Evolutionary conservation across 2,797 vertebrate genomes (phyloP), one percentile per base, ranked within the genome.

Genomic region (Bryconaethiops microstoma): DNA sequence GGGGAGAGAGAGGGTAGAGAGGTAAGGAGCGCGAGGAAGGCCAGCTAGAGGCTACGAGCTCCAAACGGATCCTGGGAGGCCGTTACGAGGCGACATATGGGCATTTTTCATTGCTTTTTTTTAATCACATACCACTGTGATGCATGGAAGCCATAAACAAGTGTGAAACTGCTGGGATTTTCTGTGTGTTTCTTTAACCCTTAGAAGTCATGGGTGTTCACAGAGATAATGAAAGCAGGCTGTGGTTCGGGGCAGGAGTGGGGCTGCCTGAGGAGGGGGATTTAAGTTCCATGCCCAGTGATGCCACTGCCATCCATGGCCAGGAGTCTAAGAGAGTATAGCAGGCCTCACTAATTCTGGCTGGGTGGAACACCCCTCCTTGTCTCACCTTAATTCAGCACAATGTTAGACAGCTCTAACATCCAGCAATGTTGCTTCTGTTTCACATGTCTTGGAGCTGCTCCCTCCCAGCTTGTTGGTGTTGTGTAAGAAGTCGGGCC

Each of bases 61-160:
- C 23, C 29, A 8, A 39, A 39, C 23, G 21, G 19, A 50, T 14
- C 10, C 50, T 59, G 52, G 39, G 52, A 73, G 7, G 65, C 35
- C 40, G 73, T 77, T 39, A 55, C 4, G 3, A 71, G 62, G 4
- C 4, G 12, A 45, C 7, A 5, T 69, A 21, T 1, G 13, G 23
- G 73, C 55, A 71, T 64, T 60, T 62, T 69, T 60, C 72, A 48
- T 62, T n/a, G 42, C 21, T 52, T 70, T 16, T n/a, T 9, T n/a
- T 52, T 52, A 52, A 52, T 4, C 23, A 17, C 13, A 48, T 4
- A 59, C 4, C 59, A 21, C 39, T 5, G 23, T 50, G 16, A 29
- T 72, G 74, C 73, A 77, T 77, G 79, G 23, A 29, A 4, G 4
- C 42, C 16, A 19, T 35, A 35, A n/a, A 35, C 7, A 21, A 54